Evolutionary conservation across 2,113 vertebrate genomes (phyloP), one percentile per base, ranked within the genome.

Genomic region (Charina bottae): DNA sequence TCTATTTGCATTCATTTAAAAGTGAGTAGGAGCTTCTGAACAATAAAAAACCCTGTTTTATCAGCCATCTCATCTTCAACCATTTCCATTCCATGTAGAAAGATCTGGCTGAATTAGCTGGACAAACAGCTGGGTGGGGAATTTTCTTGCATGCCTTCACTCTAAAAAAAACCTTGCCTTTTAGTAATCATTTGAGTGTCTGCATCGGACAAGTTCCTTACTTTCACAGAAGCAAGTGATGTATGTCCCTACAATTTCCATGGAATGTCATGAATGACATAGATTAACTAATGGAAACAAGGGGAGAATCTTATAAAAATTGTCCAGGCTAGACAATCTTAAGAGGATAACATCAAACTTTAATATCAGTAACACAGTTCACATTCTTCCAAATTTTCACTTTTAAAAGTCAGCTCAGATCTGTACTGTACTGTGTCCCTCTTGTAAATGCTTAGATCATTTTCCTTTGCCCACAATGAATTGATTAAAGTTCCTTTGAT

Each of bases 331-430:
- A 53, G 68, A 89, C 15, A 42, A 5, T 28, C 87, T 21, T 21
- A 62, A 42, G 28, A 49, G 33, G 26, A 90, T 19, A 87, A 56
- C 13, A 91, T 87, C 24, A 91, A 55, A 54, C 49, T 64, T 89
- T 62, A 64, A 85, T 56, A 72, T n/a, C 72, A 88, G 8, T 17
- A 23, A 62, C 13, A 89, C 21, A 84, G 58, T 19, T 89, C 56
- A 10, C 26, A 46, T 85, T 92, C 58, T 89, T 89, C 42, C 54
- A 23, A 64, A 84, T 89, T 89, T 84, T 55, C 60, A 84, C 84
- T 89, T 62, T 62, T 21, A 53, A 89, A 92, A 78, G 49, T 54
- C 42, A 62, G 19, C 68, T 88, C 91, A 84, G 86, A 92, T 89
- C n/a, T 17, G 42, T 54, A 26, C 56, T 62, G 56, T 62, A 37